Base-by-base conservation (phyloP, 2,888 invertebrate species). In the Sericinus montela region DNA sequence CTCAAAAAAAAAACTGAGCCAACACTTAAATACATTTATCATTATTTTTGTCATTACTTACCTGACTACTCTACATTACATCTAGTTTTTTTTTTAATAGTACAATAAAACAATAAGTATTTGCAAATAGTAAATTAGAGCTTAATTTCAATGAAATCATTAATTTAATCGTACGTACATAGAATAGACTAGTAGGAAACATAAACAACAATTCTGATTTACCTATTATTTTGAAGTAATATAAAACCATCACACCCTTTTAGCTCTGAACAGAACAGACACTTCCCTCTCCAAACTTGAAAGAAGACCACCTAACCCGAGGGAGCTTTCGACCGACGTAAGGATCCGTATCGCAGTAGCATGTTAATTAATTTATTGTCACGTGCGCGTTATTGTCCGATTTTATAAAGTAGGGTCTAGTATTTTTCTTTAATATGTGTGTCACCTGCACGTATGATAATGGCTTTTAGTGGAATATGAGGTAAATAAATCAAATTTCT, bases 311-410 rank as follows among this genome's bases (percentile, higher is more conserved):
- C 72, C 73, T 73, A 68, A 66, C 64, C 63, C 54, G 63, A 62
- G 65, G 63, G 61, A 54, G 52, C 54, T 59, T 43, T 58, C 53
- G 59, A 53, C 34, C 54, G 51, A 51, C 52, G 48, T 50, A 51
- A 56, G 51, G 50, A 61, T 58, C 63, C 67, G 65, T 59, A 63
- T 72, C 67, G 61, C 73, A 55, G 55, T 56, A 52, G 53, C 62
- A 69, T 69, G 76, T 63, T 82, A 81, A 81, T 82, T 75, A 75
- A 80, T 81, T 79, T 80, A 82, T 65, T 72, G 72, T 72, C 73
- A 75, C 70, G 69, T 70, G 62, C 37, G 28, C 35, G 36, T 23
- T 19, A 39, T 49, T 49, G 44, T 49, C 39, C 44, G 25, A 11
- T 48, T 43, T 49, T 44, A 28, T 45, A 8, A 15, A 19, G 42